Conservation (phyloP, 2,888 invertebrate genomes). For the Galeruca laticollis region DNA sequence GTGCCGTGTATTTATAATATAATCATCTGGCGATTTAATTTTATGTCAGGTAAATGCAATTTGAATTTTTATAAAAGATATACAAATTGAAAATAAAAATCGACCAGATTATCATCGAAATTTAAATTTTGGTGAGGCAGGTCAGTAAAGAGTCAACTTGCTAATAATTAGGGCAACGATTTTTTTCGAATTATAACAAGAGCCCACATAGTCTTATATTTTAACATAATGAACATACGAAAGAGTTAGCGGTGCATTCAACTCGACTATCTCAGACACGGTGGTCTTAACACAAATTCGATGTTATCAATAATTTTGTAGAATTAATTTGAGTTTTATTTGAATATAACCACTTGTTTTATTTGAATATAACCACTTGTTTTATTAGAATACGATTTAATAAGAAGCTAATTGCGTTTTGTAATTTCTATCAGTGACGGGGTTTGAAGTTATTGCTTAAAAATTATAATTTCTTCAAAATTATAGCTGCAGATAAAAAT, state of each 20-base stretch:
- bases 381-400: too few species aligned
- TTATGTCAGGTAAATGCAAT: constrained; percentile 2
- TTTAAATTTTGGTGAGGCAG: background rate
- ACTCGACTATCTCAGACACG: too few species aligned
- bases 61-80: background rate
- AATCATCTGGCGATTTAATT: background rate
- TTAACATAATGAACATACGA: too few species aligned
- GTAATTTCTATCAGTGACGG: too few species aligned
- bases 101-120: background rate
- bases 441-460: too few species aligned
- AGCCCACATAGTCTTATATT: too few species aligned
- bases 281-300: background rate
- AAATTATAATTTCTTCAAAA: too few species aligned
- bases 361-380: background rate
- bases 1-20: constrained; percentile 10
- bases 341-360: background rate
- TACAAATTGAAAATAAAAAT: too few species aligned
- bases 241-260: too few species aligned
- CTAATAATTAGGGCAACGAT: background rate
- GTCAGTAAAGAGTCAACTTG: background rate
- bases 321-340: background rate
- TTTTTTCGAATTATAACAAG: too few species aligned
- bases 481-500: too few species aligned
- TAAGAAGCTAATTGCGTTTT: too few species aligned
- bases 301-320: background rate